Evolutionary conservation across 2,888 invertebrate species (phyloP).

Genomic region (Rhagium mordax): DNA sequence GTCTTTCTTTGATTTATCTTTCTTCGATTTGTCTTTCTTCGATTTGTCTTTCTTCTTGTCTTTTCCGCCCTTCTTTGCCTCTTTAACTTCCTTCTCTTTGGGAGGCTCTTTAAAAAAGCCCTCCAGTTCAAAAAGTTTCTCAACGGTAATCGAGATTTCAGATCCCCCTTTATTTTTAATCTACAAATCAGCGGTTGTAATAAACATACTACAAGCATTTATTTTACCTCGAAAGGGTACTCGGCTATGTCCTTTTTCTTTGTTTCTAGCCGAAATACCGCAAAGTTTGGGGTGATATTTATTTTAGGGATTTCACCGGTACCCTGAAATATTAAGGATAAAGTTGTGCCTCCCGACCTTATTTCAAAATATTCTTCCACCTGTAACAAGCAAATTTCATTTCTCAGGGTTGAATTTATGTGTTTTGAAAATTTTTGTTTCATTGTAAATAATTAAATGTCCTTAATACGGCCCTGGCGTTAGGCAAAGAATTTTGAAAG

Average conservation of each 20-base stretch:
- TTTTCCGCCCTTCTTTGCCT: slow-evolving; percentile 20
- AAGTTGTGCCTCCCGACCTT: slow-evolving; percentile 45
- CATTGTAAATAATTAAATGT: no score
- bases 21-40: no score
- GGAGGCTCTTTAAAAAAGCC: slow-evolving; percentile 34
- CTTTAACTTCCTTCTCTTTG: neutral
- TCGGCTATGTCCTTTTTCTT: slow-evolving; percentile 43
- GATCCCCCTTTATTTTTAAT: slow-evolving; percentile 46
- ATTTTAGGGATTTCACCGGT: slow-evolving; percentile 42
- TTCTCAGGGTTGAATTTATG: no score
- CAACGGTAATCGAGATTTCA: slow-evolving; percentile 40
- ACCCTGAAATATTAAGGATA: slow-evolving; percentile 52
- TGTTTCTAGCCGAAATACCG: slow-evolving; percentile 49
- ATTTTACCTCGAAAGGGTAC: slow-evolving; percentile 43
- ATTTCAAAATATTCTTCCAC: slow-evolving; percentile 54
- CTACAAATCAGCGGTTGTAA: slow-evolving; percentile 32
- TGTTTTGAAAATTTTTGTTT: no score
- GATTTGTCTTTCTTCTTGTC: slow-evolving; percentile 22
- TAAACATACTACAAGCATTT: neutral
- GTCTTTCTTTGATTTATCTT: neutral
- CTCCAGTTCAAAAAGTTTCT: slow-evolving; percentile 53
- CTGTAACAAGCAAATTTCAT: slow-evolving; percentile 33
- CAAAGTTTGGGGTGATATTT: slow-evolving; percentile 46
- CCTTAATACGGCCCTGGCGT: no score
- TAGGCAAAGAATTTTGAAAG: no score